phyloP scores from a whole-genome alignment of 2,888 invertebrate species.

The Xanthorhoe designata region DNA sequence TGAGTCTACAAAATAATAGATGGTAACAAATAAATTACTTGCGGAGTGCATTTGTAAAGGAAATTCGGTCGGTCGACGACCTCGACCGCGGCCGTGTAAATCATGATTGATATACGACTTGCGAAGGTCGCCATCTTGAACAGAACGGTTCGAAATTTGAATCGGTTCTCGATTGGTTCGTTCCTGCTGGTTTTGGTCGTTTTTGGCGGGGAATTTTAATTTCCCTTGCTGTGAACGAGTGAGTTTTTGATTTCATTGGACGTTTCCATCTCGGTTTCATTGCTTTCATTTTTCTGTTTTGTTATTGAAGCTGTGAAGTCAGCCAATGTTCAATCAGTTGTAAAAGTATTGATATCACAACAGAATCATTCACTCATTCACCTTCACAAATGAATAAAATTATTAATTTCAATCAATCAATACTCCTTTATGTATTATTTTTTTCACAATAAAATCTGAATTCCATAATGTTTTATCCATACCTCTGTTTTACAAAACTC shows the following conservation, averaged over 20 bases:
- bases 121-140: conserved; percentile 84
- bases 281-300: conserved; percentile 25
- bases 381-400: not conserved
- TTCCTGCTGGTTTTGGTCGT: conserved; percentile 45
- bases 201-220: conserved; percentile 41
- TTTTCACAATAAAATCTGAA: not conserved
- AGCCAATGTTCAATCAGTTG: conserved; percentile 3
- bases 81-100: conserved; percentile 80
- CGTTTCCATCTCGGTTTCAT: conserved; percentile 33
- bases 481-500: not conserved
- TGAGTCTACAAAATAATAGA: conserved; percentile 85
- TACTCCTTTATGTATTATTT: no score
- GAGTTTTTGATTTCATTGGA: conserved; percentile 37
- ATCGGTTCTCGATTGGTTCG: conserved; percentile 74
- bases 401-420: not conserved
- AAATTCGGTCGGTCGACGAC: conserved; percentile 84
- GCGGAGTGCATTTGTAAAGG: conserved; percentile 83
- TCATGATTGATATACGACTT: conserved; percentile 81
- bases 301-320: conserved; percentile 5
- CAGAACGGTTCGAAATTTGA: conserved; percentile 80
- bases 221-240: conserved; percentile 31
- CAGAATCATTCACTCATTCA: not conserved
- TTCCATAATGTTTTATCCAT: not conserved
- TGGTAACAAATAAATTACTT: conserved; percentile 85
- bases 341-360: not conserved